phyloP scores from a whole-genome alignment of 2,113 vertebrate species.

The Camelus dromedarius region DNA sequence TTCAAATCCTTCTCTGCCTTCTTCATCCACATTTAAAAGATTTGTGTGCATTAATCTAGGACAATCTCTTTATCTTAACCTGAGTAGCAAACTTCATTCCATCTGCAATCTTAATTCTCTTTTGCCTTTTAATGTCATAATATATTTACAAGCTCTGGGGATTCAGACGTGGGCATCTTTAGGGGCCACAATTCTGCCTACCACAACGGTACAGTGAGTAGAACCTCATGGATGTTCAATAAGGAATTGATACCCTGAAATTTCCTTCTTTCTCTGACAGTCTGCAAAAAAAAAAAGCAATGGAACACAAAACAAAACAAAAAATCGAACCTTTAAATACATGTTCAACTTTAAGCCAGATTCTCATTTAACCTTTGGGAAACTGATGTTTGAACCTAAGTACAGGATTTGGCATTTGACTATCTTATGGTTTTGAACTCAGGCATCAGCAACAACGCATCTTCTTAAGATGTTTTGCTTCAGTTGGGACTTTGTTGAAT shows the following conservation, averaged over 20 bases:
- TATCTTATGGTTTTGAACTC: neutral
- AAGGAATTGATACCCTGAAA: neutral
- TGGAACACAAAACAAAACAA: neutral
- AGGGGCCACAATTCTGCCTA: neutral
- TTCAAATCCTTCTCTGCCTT: neutral
- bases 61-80: neutral
- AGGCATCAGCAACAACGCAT: neutral
- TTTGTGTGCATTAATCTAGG: neutral
- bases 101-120: neutral
- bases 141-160: neutral
- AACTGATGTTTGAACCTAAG: neutral
- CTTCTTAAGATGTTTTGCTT: neutral
- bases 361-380: neutral
- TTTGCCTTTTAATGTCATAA: neutral
- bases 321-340: neutral
- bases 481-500: neutral
- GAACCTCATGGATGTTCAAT: neutral
- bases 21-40: neutral
- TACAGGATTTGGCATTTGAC: neutral
- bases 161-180: neutral
- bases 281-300: neutral
- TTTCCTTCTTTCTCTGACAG: neutral
- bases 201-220: neutral
- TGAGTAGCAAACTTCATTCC: neutral
- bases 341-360: neutral